Percentiles rank a stretch among this genome's conserved stretches.
Conservation (phyloP, 2,113 vertebrate species). For the Centrocercus urophasianus region DNA sequence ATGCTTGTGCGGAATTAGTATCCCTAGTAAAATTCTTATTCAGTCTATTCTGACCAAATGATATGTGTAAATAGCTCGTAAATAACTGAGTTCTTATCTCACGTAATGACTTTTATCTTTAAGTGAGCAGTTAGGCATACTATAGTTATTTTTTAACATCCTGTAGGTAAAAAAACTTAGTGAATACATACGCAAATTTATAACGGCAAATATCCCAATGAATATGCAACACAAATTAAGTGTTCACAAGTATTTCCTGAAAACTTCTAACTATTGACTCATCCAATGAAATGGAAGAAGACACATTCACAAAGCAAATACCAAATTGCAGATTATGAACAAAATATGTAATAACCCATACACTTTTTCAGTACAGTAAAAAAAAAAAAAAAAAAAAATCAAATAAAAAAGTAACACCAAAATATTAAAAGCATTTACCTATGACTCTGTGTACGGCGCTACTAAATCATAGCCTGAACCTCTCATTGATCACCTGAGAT, state of each 20-base stretch:
- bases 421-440: background rate
- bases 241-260: constrained; percentile 10
- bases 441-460: background rate
- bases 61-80: background rate
- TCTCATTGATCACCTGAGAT: too few relatives aligned
- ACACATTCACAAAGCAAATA: background rate
- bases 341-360: background rate
- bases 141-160: background rate
- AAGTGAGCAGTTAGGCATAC: background rate
- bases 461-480: too few relatives aligned
- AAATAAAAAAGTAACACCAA: background rate
- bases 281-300: background rate
- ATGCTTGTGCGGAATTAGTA: fast-evolving
- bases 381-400: background rate
- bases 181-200: background rate
- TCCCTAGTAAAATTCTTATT: background rate
- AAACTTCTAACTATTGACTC: constrained; percentile 12
- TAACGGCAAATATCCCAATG: background rate
- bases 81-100: background rate
- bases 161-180: background rate
- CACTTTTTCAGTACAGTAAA: background rate
- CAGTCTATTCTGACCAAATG: background rate
- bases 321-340: background rate
- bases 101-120: background rate
- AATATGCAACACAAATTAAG: constrained; percentile 18